Evolutionary conservation across 1,140 invertebrate species (phyloP), one percentile per base, ranked within the genome.

Genomic region (Stenopsyche tienmushanensis): DNA sequence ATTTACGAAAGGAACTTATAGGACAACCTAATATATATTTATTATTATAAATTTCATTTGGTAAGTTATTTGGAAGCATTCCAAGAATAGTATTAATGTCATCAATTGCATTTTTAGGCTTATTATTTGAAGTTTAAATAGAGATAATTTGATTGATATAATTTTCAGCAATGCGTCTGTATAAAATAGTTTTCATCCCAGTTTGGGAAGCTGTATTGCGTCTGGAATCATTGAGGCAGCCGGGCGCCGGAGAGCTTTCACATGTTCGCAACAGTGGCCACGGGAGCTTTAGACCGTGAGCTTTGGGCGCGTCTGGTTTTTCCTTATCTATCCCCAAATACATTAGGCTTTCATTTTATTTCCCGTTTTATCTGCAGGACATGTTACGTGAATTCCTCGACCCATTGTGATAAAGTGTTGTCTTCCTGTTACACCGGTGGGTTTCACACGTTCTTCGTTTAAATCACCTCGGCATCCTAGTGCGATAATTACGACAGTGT

Each of bases 191-290:
- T n/a, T n/a, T n/a, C n/a, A n/a, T n/a, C n/a, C n/a, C 15, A 55
- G 24, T 26, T 60, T 60, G 57, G 47, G 57, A 60, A 47, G 3
- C 42, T 2, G 3, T 9, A 3, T 21, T 18, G 1, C 1, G n/a
- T 24, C 20, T 8, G 21, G 39, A 54, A 18, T 57, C 39, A 57
- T 26, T 42, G 9, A 34, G 54, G 34, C 39, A 42, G 34, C 8
- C 57, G 23, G 15, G 15, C 23, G 3, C 3, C 42, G 10, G 57
- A 42, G 57, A 60, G 57, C 44, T 60, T 60, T 60, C 24, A 41
- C 57, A 45, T 25, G 41, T 21, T 18, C n/a, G 54, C 34, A 57
- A 29, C 57, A 60, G 57, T 60, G 41, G 57, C 57, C 21, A 49
- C 57, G 20, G 57, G 26, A 60, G 57, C 42, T 60, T 60, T 60